Evolutionary conservation across 1,140 invertebrate genomes (phyloP), one percentile per base, ranked within the genome.

Genomic region (Tribolium castaneum): DNA sequence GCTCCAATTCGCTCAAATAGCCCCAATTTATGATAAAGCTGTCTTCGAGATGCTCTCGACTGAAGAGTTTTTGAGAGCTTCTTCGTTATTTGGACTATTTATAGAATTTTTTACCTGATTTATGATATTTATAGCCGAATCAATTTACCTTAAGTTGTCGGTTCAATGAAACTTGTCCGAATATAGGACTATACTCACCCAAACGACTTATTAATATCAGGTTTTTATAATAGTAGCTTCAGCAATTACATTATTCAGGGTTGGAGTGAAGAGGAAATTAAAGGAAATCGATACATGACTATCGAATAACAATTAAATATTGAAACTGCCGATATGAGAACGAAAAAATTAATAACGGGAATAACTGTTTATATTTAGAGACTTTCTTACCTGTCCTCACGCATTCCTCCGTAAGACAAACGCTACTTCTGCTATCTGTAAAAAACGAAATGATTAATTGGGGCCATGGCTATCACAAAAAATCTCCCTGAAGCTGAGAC

Each of bases 341-440:
- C 5, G 7, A 45, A 45, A 2, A n/a, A 45, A 62, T 62, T 62
- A 30, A 62, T 25, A 45, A 45, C 39, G 0, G 39, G 1, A 45
- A 45, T 19, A 19, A 19, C 1, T 19, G 16, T 9, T 9, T 7
- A 45, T 45, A 10, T 2, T n/a, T 45, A 3, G n/a, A 45, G 39
- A n/a, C 39, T 45, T 19, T 80, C 86, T 89, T 86, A 92, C 91
- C 90, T 86, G 92, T 93, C 85, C 90, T 88, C 30, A 93, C 91
- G 85, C 92, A 94, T 88, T 93, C 92, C 85, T 92, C 90, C 35
- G 91, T 92, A 76, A 93, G 86, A 85, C 93, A 94, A 71, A 93
- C 87, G 76, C 88, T 86, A 78, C 80, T 83, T 74, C 79, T 87
- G 7, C 80, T 78, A 80, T 86, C 89, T 90, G 87, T 54, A 89